Conservation (phyloP, 2,113 vertebrate genomes). For the Panthera uncia region DNA sequence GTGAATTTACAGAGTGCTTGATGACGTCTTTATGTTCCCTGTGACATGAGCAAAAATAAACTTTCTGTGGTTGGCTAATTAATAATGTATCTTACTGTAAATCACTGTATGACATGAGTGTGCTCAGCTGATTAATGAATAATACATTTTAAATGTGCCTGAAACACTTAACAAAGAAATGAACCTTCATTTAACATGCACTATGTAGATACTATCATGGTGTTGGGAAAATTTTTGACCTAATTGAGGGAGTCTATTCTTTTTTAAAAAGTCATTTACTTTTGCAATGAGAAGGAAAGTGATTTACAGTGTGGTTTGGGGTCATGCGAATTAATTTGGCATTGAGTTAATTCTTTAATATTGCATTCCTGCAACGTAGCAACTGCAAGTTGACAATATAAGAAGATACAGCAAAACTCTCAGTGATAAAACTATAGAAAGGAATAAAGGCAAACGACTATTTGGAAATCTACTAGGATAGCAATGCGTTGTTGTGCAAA, state of each 20-base stretch:
- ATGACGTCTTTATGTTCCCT: slow-evolving; percentile 55
- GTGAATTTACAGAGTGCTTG: slow-evolving; percentile 27
- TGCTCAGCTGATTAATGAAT: slow-evolving; percentile 38
- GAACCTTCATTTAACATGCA: slow-evolving; percentile 59
- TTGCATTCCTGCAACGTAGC: slow-evolving; percentile 88
- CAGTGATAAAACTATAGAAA: slow-evolving; percentile 89
- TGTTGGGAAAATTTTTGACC: slow-evolving; percentile 72
- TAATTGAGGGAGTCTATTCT: slow-evolving; percentile 23
- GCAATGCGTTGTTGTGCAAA: slow-evolving; percentile 95
- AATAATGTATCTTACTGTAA: slow-evolving; percentile 63
- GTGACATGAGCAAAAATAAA: slow-evolving; percentile 61
- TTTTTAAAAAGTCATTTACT: slow-evolving; percentile 84
- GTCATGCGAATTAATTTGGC: slow-evolving; percentile 89
- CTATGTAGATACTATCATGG: slow-evolving; percentile 53
- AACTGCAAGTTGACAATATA: slow-evolving; percentile 99
- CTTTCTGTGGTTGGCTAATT: slow-evolving; percentile 66
- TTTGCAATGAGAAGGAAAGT: slow-evolving; percentile 81
- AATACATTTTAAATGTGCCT: slow-evolving; percentile 69
- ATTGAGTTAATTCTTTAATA: slow-evolving; percentile 87
- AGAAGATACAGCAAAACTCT: slow-evolving; percentile 86
- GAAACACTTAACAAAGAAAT: slow-evolving; percentile 71
- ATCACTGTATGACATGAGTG: slow-evolving; percentile 64
- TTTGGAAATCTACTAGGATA: slow-evolving; percentile 91
- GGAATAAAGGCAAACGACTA: slow-evolving; percentile 95
- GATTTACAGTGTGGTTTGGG: slow-evolving; percentile 87